Evolutionary conservation across 1,140 invertebrate genomes (phyloP), one percentile per base, ranked within the genome.

Genomic region (Asbolus verrucosus): DNA sequence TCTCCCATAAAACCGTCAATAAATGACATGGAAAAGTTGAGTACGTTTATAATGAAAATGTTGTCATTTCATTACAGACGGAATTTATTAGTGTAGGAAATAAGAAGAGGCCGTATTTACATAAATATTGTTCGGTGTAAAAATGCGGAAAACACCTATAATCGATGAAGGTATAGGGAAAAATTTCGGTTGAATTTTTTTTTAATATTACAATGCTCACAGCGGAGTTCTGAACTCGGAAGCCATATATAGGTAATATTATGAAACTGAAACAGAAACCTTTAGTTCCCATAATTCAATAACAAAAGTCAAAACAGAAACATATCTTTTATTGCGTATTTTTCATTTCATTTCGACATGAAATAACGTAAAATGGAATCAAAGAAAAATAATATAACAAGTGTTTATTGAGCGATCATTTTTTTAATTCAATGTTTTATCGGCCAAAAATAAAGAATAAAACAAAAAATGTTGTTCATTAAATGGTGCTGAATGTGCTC

Each of bases 41-140:
- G 41, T 19, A 16, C 9, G 41, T 46, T 14, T 46, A 16, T 46
- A 46, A 46, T 27, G 46, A 54, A 54, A 54, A 27, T 54, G 46
- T 54, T 54, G 21, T 54, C 19, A 18, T 19, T 18, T 50, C 43
- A 50, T 50, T 50, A 50, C 15, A 18, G 19, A n/a, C 11, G 15
- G 18, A 27, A 54, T 27, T 54, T 54, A 54, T 54, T 54, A 54
- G n/a, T n/a, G 11, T 24, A 5, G 15, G 14, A 54, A 54, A 36
- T 11, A 54, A 54, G 24, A 30, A 9, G 6, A 19, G 43, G 2
- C 33, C n/a, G 43, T 6, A 50, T 41, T 41, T 41, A 14, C 39
- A 15, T 14, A 41, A 13, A 16, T 41, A 16, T 41, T 6, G 39
- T 8, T 15, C 39, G 13, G n/a, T 41, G 2, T 41, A 8, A 27